phyloP scores from a whole-genome alignment of 1,140 invertebrate species.

The Apis laboriosa region DNA sequence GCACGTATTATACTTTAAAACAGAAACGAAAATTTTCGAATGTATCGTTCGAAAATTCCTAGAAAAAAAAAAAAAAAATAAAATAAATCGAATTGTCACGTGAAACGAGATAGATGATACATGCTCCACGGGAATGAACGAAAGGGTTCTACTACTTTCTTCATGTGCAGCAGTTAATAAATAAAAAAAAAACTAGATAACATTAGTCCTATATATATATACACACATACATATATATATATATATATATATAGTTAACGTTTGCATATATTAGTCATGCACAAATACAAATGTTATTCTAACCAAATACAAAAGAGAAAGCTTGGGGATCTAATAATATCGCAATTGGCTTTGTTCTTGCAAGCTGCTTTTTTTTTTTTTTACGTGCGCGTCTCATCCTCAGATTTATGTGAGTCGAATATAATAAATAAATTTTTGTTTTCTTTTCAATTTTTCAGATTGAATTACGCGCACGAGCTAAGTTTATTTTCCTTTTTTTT shows the following conservation, averaged over 20 bases:
- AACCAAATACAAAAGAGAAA: conserved; percentile 39
- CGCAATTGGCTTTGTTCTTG: conserved; percentile 34
- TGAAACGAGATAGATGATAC: conserved; percentile 40
- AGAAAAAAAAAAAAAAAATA: too few relatives aligned
- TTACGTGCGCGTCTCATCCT: conserved; percentile 19
- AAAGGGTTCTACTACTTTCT: conserved; percentile 29
- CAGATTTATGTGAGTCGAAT: conserved; percentile 58
- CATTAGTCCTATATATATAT: conserved; percentile 30
- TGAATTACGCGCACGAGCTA: background rate
- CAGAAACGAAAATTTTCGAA: too few relatives aligned
- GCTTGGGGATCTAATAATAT: conserved; percentile 4
- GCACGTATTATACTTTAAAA: too few relatives aligned
- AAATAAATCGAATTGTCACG: background rate
- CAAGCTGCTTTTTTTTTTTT: conserved; percentile 26
- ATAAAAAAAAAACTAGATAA: conserved; percentile 20
- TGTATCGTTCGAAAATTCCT: too few relatives aligned
- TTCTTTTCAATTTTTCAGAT: background rate
- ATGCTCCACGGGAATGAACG: conserved; percentile 37
- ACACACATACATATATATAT: too few relatives aligned
- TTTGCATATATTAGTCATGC: conserved; percentile 49
- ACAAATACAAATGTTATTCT: conserved; percentile 37
- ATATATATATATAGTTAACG: background rate
- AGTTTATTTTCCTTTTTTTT: background rate
- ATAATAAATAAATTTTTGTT: background rate
- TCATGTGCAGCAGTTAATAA: conserved; percentile 9